phyloP scores from a whole-genome alignment of 2,113 vertebrate species.

The Nothocercus nigrocapillus region DNA sequence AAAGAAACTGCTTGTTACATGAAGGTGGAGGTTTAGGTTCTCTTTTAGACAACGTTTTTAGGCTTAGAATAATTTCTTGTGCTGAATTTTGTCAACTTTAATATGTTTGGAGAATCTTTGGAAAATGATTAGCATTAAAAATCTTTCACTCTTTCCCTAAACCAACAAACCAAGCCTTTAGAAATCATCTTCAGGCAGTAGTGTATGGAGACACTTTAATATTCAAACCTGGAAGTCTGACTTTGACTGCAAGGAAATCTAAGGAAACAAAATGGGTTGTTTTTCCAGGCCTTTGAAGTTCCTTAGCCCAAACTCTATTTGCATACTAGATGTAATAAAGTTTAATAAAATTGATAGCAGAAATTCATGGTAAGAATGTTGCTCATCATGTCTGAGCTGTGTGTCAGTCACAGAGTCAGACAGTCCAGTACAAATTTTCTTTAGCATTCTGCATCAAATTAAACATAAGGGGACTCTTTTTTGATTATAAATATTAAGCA shows the following conservation, averaged over 20 bases:
- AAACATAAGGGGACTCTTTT: not conserved
- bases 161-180: not conserved
- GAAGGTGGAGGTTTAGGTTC: not conserved
- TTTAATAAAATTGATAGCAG: not conserved
- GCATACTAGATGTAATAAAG: not conserved
- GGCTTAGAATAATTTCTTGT: not conserved
- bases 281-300: not conserved
- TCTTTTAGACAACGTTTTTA: not conserved
- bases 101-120: not conserved
- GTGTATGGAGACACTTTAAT: not conserved
- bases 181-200: not conserved
- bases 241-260: not conserved
- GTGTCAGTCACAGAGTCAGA: not conserved
- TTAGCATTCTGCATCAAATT: not conserved
- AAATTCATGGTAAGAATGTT: not conserved
- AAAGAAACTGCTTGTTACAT: not conserved
- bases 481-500: not conserved
- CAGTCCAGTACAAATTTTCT: not conserved
- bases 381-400: not conserved
- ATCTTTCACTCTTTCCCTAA: not conserved
- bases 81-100: not conserved
- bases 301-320: not conserved
- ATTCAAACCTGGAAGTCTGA: not conserved
- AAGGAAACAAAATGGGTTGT: accelerated
- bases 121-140: not conserved